Evolutionary conservation across 2,797 vertebrate species (phyloP), one percentile per base, ranked within the genome.

Genomic region (Botia kubotai): DNA sequence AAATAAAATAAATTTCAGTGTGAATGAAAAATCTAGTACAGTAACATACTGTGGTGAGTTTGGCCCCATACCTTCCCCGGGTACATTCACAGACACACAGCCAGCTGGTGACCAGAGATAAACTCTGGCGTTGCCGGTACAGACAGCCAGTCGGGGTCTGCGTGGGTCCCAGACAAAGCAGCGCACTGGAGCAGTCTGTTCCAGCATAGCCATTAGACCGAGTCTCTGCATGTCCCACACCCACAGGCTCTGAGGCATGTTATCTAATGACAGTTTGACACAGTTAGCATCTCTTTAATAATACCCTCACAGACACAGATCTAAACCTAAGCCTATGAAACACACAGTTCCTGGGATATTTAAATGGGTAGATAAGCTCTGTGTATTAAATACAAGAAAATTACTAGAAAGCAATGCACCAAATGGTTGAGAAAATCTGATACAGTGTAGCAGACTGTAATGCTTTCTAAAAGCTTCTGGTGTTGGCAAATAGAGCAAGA

Each of bases 221-320:
- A 98, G 92, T 90, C 90, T 96, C 82, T 95, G 94, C 53, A 97
- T 87, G 86, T 99, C 96, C 98, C 98, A 99, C 86, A 99, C 91
- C 97, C 98, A 99, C 46, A 99, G 85, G 0, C 91, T 90, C 0
- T 88, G 95, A 33, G 96, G 94, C 89, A 96, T 92, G 83, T 94
- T 97, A 90, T 99, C 98, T 99, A 74, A 1, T 5, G 75, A 52
- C 67, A 21, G 55, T 29, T 66, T 77, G 71, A 82, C 77, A 83
- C 62, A 60, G 60, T 87, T 69, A 87, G 19, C 81, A 80, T 75
- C 81, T 57, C 58, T 68, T 50, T 33, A 79, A 84, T 82, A 80
- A 77, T 77, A 82, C 77, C 46, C 70, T 58, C 79, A 57, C 57
- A 75, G 29, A 74, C 57, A 67, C 23, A 16, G 46, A 76, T 11